Conservation (phyloP, 1,140 invertebrate species). For the Carposina sasakii region DNA sequence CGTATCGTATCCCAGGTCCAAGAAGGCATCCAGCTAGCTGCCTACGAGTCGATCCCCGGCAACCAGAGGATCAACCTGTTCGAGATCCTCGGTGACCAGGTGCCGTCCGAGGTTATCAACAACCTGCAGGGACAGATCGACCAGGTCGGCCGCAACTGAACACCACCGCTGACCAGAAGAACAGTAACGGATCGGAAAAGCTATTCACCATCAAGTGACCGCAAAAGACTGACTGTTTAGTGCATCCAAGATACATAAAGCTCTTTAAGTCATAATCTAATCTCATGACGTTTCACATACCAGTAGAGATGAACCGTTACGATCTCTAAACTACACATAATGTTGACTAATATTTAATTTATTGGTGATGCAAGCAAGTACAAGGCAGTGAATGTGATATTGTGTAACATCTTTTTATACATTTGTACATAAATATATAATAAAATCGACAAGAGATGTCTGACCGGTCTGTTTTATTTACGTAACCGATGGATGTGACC, state of each 20-base stretch:
- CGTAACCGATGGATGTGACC: too few species aligned
- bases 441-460: slow-evolving; percentile 35
- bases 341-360: slow-evolving; percentile 54
- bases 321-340: slow-evolving; percentile 16
- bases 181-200: background rate
- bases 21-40: slow-evolving; percentile 87
- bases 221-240: background rate
- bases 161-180: background rate
- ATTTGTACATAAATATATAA: slow-evolving; percentile 55
- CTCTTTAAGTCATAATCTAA: background rate
- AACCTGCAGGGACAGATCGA: slow-evolving; percentile 88
- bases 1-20: slow-evolving; percentile 74
- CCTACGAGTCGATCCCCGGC: slow-evolving; percentile 87
- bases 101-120: slow-evolving; percentile 89
- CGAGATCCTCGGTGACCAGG: slow-evolving; percentile 85
- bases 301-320: slow-evolving; percentile 20
- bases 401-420: slow-evolving; percentile 54
- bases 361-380: slow-evolving; percentile 57
- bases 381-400: slow-evolving; percentile 53
- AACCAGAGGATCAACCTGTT: slow-evolving; percentile 87
- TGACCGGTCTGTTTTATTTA: slow-evolving; percentile 31
- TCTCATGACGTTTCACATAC: background rate
- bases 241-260: background rate
- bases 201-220: background rate
- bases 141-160: slow-evolving; percentile 80